Conservation (phyloP, 2,113 vertebrate species). For the Indri indri region DNA sequence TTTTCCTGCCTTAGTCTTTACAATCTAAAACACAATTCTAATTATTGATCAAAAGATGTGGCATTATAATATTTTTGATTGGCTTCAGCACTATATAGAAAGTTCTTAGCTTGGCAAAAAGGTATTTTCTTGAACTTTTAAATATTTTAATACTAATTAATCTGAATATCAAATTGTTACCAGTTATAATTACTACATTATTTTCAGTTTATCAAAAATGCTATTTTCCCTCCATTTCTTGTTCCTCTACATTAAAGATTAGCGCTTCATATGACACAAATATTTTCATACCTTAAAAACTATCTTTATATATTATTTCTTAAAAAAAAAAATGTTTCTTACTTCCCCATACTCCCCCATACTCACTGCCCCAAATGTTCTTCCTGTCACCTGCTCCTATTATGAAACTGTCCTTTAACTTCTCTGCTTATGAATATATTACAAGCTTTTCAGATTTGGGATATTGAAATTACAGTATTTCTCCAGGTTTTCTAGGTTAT, state of each 20-base stretch:
- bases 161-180: not conserved
- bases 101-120: not conserved
- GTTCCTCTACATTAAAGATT: not conserved
- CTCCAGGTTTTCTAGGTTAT: not conserved
- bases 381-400: not conserved
- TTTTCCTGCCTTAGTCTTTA: not conserved
- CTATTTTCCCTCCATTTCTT: not conserved
- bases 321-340: not conserved
- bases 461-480: not conserved
- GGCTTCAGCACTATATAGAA: not conserved
- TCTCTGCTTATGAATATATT: not conserved
- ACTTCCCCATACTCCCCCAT: not conserved
- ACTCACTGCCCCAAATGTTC: not conserved
- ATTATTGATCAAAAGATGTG: not conserved
- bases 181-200: not conserved
- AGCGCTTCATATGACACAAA: not conserved
- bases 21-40: not conserved
- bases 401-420: not conserved
- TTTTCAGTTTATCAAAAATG: not conserved
- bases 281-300: not conserved
- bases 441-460: not conserved
- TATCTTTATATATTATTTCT: not conserved
- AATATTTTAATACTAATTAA: not conserved
- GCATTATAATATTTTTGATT: not conserved
- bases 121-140: not conserved